Evolutionary conservation across 2,888 invertebrate species (phyloP), one percentile per base, ranked within the genome.

Genomic region (Polydrusus tereticollis): DNA sequence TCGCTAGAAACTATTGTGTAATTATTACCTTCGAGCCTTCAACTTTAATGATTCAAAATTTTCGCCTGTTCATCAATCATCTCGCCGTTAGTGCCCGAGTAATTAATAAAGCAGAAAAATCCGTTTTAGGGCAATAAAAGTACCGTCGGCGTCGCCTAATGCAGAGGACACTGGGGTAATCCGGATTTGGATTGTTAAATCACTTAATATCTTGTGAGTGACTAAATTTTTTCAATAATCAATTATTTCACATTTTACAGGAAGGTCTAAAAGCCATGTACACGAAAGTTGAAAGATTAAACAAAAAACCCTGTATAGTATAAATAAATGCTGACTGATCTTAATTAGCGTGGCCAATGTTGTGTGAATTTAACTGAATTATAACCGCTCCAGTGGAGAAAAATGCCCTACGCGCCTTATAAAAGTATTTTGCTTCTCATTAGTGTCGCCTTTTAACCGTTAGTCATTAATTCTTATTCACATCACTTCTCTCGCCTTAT

Each of bases 401-500:
- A 63, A 63, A 50, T 47, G 38, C 47, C 18, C n/a, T 12, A 45
- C n/a, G 23, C 26, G 20, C 50, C 26, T 70, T 66, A 66, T 72
- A 67, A 72, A 67, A 72, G 60, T 47, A 57, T 62, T 67, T 55
- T 38, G 26, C 59, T 33, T 65, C 66, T 72, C 66, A 72, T 72
- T 72, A 72, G 57, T 62, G 72, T 62, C 72, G 38, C 55, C 23
- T 7, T 55, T 55, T 60, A 33, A 66, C 41, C 67, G 16, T 20
- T 55, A 72, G 72, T 72, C 68, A 68, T 72, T 72, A 72, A 72
- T 67, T 68, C 57, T 43, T 58, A 72, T 72, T 72, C 72, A 72
- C 67, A 72, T 72, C 81, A 81, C 79, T 71, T 70, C 63, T 63
- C 66, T 50, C 26, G 52, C 36, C 18, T 66, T 65, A 23, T 55